Conservation (phyloP, 2,113 vertebrate species). For the Hyperopisus bebe region DNA sequence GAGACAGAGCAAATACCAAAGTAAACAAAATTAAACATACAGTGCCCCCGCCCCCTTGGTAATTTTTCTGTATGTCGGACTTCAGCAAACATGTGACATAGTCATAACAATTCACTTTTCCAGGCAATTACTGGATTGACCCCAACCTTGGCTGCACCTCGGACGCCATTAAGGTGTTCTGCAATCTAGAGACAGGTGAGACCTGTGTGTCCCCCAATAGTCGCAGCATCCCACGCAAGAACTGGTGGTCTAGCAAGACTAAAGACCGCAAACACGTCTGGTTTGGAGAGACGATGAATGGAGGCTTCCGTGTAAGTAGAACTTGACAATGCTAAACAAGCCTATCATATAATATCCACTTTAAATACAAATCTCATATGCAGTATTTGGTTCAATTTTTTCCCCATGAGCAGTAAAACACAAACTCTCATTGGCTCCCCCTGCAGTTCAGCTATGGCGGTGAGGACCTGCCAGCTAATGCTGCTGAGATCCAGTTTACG, state of each 20-base stretch:
- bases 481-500: conserved; percentile 83
- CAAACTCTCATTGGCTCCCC: not conserved
- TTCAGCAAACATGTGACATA: not conserved
- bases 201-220: conserved; percentile 87
- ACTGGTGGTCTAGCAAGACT: conserved; percentile 91
- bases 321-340: not conserved
- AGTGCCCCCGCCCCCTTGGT: not conserved
- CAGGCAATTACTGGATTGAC: conserved; percentile 95
- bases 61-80: not conserved
- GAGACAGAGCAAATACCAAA: not conserved
- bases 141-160: conserved; percentile 90
- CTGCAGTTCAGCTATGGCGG: conserved; percentile 86
- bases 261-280: conserved; percentile 88
- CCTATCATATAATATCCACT: not conserved
- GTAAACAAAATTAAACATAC: not conserved
- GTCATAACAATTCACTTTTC: not conserved
- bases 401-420: not conserved
- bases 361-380: not conserved
- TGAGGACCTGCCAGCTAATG: conserved; percentile 69
- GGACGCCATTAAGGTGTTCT: conserved; percentile 95
- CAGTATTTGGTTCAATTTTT: not conserved
- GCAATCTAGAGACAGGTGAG: conserved; percentile 93
- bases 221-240: conserved; percentile 80
- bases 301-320: conserved; percentile 86
- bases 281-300: conserved; percentile 90